Evolutionary conservation across 2,888 invertebrate species (phyloP).

Genomic region (Morpho achilles): DNA sequence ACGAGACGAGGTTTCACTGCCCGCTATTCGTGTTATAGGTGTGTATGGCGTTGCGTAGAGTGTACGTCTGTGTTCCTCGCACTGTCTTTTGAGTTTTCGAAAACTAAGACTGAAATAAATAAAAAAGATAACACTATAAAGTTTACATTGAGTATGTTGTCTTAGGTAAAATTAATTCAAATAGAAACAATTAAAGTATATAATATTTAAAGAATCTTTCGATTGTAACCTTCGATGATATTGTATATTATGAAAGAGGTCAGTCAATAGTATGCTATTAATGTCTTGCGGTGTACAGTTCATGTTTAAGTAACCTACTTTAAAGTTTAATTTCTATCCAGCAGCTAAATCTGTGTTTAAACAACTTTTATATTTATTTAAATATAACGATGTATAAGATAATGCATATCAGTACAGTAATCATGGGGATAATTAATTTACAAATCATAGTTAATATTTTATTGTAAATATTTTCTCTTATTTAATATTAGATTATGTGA

Average conservation of each 20-base stretch:
- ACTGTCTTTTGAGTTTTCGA: slow-evolving; percentile 69
- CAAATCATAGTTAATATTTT: slow-evolving; percentile 73
- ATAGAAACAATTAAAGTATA: slow-evolving; percentile 74
- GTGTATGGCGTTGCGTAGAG: slow-evolving; percentile 42
- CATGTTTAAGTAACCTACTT: slow-evolving; percentile 66
- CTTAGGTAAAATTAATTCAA: slow-evolving; percentile 77
- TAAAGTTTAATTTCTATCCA: slow-evolving; percentile 70
- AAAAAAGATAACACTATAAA: slow-evolving; percentile 73
- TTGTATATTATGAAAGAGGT: slow-evolving; percentile 61
- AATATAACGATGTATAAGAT: slow-evolving; percentile 56
- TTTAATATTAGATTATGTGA: slow-evolving; percentile 70
- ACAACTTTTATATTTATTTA: slow-evolving; percentile 78
- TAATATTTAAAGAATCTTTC: slow-evolving; percentile 73
- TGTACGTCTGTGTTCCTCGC: slow-evolving; percentile 61
- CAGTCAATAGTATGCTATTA: slow-evolving; percentile 60
- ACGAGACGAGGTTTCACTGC: slow-evolving; percentile 47
- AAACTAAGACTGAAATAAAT: slow-evolving; percentile 77
- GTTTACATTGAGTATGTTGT: slow-evolving; percentile 74
- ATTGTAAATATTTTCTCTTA: slow-evolving; percentile 76
- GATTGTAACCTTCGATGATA: slow-evolving; percentile 62
- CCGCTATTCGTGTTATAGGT: slow-evolving; percentile 46
- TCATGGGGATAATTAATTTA: slow-evolving; percentile 70
- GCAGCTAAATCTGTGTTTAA: slow-evolving; percentile 74
- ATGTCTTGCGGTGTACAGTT: slow-evolving; percentile 70
- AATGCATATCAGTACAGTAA: slow-evolving; percentile 75